Base-by-base conservation (phyloP, 2,888 invertebrate species). In the Myopa tessellatipennis region DNA sequence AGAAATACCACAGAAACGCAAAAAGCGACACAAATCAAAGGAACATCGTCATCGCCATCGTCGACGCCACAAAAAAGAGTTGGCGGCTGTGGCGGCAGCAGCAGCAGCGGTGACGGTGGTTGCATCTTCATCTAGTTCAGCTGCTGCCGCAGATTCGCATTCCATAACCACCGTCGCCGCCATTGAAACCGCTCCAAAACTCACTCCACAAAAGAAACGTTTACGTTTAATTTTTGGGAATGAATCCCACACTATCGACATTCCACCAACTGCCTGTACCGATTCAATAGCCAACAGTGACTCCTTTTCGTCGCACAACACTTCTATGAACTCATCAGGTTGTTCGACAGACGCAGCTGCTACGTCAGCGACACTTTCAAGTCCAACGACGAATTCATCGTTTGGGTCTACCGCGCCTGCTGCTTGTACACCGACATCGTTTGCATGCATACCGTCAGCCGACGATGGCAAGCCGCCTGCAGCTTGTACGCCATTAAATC, bases 181-280 rank as follows among this genome's bases (percentile, higher is more conserved):
- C 10, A 60, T 77, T 7, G 69, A 74, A 63, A 16, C 74, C 70
- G 58, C 74, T 74, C 8, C 80, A n/a, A 76, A 63, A 55, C 78
- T 80, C 55, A 91, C 93, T 85, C 94, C 94, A 81, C 93, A 94
- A 73, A 94, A 94, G 92, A 97, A 96, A 90, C 92, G 96, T 85
- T 91, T 97, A 88, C 92, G 95, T 86, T 91, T 97, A 86, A 96
- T 95, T 85, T 94, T 96, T 86, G 96, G 96, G 83, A 95, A 96
- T 88, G 96, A 96, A 89, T 94, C 95, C 86, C 94, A 94, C 87
- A 96, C 95, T 87, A 96, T 96, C 87, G 94, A 96, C 91, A 92
- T 96, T 91, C 95, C 96, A 89, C 92, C 94, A 90, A 85, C 90
- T 91, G 89, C 63, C 61, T 18, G 90, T 90, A 90, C 90, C 34